Base-by-base conservation (phyloP, 2,888 invertebrate species). In the Drosophila tanythrix region DNA sequence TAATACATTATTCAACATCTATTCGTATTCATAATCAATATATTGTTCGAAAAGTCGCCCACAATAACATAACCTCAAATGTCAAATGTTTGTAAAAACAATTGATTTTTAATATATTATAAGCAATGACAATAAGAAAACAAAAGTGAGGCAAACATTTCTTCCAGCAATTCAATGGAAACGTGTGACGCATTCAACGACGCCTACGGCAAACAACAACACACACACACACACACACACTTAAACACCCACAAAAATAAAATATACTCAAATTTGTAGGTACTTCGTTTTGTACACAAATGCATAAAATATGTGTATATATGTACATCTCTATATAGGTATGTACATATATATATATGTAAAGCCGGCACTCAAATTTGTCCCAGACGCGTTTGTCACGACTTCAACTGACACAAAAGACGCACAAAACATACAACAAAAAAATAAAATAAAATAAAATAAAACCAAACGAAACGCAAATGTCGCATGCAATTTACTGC, bases 341-440 rank as follows among this genome's bases (percentile, higher is more conserved):
- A 48, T 43, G 29, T 63, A 40, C 55, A 36, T 48, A 58, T 21
- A 40, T 21, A 40, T 58, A 36, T 51, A 58, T 21, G 21, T 61
- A 74, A 52, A 81, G 66, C 61, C 33, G 38, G 56, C 73, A 73
- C 75, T 76, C 66, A 68, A 78, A 68, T 68, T 65, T 78, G 85
- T 79, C 56, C 70, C 83, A 88, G 85, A 84, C 88, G 82, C 70
- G 79, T 83, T 83, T 83, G 88, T 83, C 83, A 87, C 82, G 83
- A 83, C 81, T 60, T 66, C 61, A 68, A 50, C 56, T 55, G 68
- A 68, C 74, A 82, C 87, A 86, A 86, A 87, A 81, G 83, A 56
- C 58, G 55, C 31, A 52, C 48, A 59, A 62, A 58, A 61, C 35
- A 53, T 48, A 56, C 43, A 40, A 27, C 11, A 72, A 67, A 46